A percentile compares a stretch with the other conserved stretches of the same genome.
phyloP scores from a whole-genome alignment of 2,888 invertebrate species.

The Allolobophora icterica region DNA sequence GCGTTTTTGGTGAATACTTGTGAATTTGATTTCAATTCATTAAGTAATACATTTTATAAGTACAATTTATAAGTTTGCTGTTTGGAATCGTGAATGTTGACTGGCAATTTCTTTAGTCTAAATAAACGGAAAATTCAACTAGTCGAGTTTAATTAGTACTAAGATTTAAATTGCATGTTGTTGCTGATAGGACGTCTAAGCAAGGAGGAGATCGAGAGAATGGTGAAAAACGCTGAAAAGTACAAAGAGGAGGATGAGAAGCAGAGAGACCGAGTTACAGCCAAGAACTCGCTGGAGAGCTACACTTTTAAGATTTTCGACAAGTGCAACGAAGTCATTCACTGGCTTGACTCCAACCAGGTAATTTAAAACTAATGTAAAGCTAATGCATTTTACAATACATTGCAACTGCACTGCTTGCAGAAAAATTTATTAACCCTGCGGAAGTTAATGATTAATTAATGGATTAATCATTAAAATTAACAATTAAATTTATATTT shows the following conservation, averaged over 20 bases:
- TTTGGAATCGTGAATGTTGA: not conserved
- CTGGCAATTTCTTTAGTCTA: not conserved
- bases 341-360: slow-evolving; percentile 71
- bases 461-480: too few species aligned
- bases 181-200: slow-evolving; percentile 69
- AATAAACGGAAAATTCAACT: not conserved
- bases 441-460: too few species aligned
- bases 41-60: too few species aligned
- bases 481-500: too few species aligned
- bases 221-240: slow-evolving; percentile 53
- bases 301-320: slow-evolving; percentile 75
- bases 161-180: not conserved
- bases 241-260: slow-evolving; percentile 60
- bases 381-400: too few species aligned
- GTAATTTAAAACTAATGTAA: slow-evolving; percentile 34
- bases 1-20: too few species aligned
- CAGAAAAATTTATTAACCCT: too few species aligned
- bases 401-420: too few species aligned
- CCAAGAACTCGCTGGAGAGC: slow-evolving; percentile 52
- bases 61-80: too few species aligned
- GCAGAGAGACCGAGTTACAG: slow-evolving; percentile 52
- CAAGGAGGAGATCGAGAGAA: slow-evolving; percentile 85
- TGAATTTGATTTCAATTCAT: too few species aligned
- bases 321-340: slow-evolving; percentile 84
- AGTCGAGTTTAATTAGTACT: not conserved